Evolutionary conservation across 2,888 invertebrate genomes (phyloP), one percentile per base, ranked within the genome.

Genomic region (Cybosia mesomella): DNA sequence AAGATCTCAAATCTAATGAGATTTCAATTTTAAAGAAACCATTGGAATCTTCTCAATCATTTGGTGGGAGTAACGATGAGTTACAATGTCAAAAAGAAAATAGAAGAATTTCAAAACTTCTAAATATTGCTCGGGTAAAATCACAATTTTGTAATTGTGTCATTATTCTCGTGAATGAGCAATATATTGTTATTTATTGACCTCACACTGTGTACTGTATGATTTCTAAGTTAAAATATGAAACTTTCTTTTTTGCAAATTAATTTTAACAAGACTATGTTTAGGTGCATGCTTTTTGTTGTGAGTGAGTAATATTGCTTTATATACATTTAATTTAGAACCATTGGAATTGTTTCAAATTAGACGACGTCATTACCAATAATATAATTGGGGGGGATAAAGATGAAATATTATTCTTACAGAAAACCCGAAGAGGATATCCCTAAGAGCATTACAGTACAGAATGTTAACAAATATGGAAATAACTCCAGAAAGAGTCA

Each of bases 401-500:
- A 82, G 75, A 76, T 73, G 74, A 66, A 79, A 85, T 73, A 82
- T 92, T 89, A 82, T 91, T 90, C 83, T 93, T 93, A 78, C 94
- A 95, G 95, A 94, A 94, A 94, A 91, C 87, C 91, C 76, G 95
- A 95, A 88, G 95, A 95, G 88, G 94, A 94, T 84, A 89, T 71
- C 84, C 86, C 89, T 88, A 95, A 94, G 87, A 92, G 86, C 88
- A 91, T 93, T 84, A 91, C 92, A 81, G 89, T 94, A 89, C 93
- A 91, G 89, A 92, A 87, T 85, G 88, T 91, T 80, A 91, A 86
- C 87, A 92, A 93, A 91, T 92, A 92, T 77, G 93, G 92, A 71
- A 91, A 87, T 88, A 91, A 86, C 85, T 92, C 92, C 85, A 91
- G 95, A 88, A 96, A 97, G 92, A 96, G 96, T 81, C 95, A 97